These are phyloP conservation scores for Palaemon carinicauda DNA, from an alignment of 1,140 invertebrate genomes.

Conservation along the genomic window DNA sequence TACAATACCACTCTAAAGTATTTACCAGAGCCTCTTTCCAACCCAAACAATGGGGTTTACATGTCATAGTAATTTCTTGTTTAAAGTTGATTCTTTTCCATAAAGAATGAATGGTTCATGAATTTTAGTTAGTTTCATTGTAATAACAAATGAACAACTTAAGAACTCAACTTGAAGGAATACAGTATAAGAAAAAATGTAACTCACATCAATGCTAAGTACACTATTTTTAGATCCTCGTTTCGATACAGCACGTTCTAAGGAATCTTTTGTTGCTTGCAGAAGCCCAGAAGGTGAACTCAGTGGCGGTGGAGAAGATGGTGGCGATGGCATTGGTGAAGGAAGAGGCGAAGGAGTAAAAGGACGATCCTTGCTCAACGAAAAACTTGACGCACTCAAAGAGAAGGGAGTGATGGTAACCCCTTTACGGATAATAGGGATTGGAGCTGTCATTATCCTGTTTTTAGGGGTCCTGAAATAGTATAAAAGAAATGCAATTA, in stretches of 20 bases:
- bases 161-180: background rate
- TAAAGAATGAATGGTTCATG: too few species aligned
- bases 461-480: too few species aligned
- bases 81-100: too few species aligned
- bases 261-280: slow-evolving; percentile 47
- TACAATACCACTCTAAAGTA: too few species aligned
- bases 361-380: background rate
- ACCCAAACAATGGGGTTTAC: too few species aligned
- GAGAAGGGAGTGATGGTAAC: slow-evolving; percentile 27
- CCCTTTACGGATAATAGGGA: slow-evolving; percentile 31
- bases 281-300: slow-evolving; percentile 46
- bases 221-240: slow-evolving; percentile 43
- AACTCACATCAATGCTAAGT: slow-evolving; percentile 57
- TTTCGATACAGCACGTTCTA: slow-evolving; percentile 47
- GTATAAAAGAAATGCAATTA: too few species aligned
- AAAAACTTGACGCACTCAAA: slow-evolving; percentile 2
- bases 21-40: too few species aligned
- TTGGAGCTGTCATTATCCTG: background rate
- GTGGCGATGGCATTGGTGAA: slow-evolving; percentile 50
- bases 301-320: slow-evolving; percentile 46
- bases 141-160: too few species aligned
- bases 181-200: background rate
- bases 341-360: slow-evolving; percentile 19
- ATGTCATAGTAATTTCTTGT: too few species aligned
- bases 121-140: too few species aligned